Conservation (phyloP, 2,888 invertebrate species). For the Platycheirus albimanus region DNA sequence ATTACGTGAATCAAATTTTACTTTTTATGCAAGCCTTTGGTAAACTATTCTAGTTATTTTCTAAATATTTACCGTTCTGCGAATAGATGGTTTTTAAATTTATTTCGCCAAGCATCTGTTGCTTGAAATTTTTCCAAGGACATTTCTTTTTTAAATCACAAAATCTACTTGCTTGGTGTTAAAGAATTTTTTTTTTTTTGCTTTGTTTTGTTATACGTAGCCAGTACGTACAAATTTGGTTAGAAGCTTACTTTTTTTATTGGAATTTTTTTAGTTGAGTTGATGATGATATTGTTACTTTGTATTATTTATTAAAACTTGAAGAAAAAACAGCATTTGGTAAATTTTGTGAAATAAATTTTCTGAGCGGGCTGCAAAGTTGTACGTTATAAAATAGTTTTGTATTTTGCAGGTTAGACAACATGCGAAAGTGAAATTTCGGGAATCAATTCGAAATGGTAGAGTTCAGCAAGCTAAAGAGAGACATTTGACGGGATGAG, state of each 20-base stretch:
- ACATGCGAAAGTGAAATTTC: not conserved
- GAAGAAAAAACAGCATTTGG: too few species aligned
- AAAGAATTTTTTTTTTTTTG: not conserved
- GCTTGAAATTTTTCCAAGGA: slow-evolving; percentile 81
- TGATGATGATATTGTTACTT: too few species aligned
- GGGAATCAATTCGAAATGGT: slow-evolving; percentile 2
- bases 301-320: too few species aligned
- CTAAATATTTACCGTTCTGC: slow-evolving; percentile 79
- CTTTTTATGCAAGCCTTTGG: slow-evolving; percentile 11
- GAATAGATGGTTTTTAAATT: slow-evolving; percentile 78
- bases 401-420: slow-evolving; percentile 12
- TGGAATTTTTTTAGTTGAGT: too few species aligned
- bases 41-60: slow-evolving; percentile 30
- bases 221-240: slow-evolving; percentile 40
- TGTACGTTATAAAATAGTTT: slow-evolving; percentile 11
- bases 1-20: not conserved
- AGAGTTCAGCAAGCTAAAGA: not conserved
- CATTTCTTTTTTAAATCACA: slow-evolving; percentile 75
- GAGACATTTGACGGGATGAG: too few species aligned
- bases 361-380: not conserved
- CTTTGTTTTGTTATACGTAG: slow-evolving; percentile 10
- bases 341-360: too few species aligned
- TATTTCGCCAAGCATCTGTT: slow-evolving; percentile 79
- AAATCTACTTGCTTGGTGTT: slow-evolving; percentile 47
- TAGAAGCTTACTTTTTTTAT: slow-evolving; percentile 11